Percentiles rank a stretch among this genome's conserved stretches.
Evolutionary conservation across 2,888 invertebrate species (phyloP).

Genomic region (Sminthurides aquaticus): DNA sequence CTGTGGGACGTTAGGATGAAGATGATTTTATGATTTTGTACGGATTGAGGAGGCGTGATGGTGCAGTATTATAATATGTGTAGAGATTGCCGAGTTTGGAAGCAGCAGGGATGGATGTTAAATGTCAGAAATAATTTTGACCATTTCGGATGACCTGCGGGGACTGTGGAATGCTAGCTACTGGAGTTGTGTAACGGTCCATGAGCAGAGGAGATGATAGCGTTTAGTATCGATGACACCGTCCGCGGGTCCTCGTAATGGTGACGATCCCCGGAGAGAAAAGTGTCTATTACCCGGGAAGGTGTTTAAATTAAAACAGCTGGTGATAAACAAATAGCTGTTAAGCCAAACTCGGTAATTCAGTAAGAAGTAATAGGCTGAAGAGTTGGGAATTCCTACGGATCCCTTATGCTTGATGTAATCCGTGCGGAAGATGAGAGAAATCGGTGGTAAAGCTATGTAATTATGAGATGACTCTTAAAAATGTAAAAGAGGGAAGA

Average conservation of each 20-base stretch:
- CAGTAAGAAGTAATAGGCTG: too few relatives aligned
- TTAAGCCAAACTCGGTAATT: too few relatives aligned
- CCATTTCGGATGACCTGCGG: neutral
- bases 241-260: neutral
- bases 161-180: neutral
- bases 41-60: too few relatives aligned
- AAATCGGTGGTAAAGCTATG: neutral
- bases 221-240: neutral
- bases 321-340: neutral
- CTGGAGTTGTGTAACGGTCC: neutral
- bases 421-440: neutral
- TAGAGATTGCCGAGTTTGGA: too few relatives aligned
- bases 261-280: neutral
- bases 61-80: too few relatives aligned
- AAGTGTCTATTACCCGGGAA: neutral
- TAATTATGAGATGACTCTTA: neutral
- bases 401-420: too few relatives aligned
- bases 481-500: neutral
- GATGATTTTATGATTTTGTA: too few relatives aligned
- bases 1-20: too few relatives aligned
- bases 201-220: too few relatives aligned
- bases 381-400: too few relatives aligned
- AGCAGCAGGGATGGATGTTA: neutral
- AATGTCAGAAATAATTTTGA: neutral
- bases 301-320: neutral